Conservation (phyloP, 2,113 vertebrate species). For the Propithecus coquereli region DNA sequence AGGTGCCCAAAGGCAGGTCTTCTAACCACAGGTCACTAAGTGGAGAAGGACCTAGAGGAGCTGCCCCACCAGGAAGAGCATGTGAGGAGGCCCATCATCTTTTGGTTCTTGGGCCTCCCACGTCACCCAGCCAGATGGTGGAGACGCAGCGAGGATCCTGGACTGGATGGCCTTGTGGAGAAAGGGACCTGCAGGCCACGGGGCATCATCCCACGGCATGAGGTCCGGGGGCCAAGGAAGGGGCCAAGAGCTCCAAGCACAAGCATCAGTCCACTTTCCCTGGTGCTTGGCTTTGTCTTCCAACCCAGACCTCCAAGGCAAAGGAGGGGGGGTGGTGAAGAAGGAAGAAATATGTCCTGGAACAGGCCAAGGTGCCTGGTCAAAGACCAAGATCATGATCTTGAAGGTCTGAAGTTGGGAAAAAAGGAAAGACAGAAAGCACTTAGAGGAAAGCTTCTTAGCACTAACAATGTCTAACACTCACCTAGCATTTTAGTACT, state of each 20-base stretch:
- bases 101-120: background rate
- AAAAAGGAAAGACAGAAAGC: conserved; percentile 3
- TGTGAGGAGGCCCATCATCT: background rate
- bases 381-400: background rate
- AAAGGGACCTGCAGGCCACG: background rate
- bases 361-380: background rate
- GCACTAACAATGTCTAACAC: background rate
- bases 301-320: background rate
- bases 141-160: background rate
- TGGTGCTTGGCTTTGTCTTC: background rate
- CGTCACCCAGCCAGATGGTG: background rate
- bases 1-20: background rate
- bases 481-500: background rate
- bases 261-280: background rate
- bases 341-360: background rate
- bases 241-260: background rate
- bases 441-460: background rate
- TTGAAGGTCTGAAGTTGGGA: background rate
- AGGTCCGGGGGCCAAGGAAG: background rate
- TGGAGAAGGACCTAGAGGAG: background rate
- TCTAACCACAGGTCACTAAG: background rate
- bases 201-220: background rate
- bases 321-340: background rate
- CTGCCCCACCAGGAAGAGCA: background rate
- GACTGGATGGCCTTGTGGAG: background rate